Conservation (phyloP, 2,888 invertebrate genomes). For the Doris montereyensis region DNA sequence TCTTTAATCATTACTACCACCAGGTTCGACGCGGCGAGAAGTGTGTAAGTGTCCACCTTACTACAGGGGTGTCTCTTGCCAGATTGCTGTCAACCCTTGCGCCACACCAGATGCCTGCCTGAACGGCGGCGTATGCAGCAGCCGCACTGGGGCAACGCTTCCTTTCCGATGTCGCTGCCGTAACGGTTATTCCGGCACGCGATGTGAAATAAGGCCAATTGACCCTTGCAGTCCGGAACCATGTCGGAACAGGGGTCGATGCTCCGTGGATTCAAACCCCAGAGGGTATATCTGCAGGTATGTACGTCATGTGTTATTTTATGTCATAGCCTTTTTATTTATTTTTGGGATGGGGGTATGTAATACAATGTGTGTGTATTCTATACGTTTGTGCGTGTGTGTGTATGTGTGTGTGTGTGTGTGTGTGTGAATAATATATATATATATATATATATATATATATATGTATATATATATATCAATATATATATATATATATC, state of each 20-base stretch:
- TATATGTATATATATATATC: too few relatives aligned
- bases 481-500: too few relatives aligned
- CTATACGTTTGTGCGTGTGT: too few relatives aligned
- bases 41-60: slow-evolving; percentile 6
- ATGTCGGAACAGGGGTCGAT: slow-evolving; percentile 16
- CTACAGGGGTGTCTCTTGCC: slow-evolving; percentile 8
- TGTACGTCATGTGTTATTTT: too few relatives aligned
- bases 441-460: too few relatives aligned
- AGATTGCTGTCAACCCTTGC: not conserved
- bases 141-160: slow-evolving; percentile 4
- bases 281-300: slow-evolving; percentile 27
- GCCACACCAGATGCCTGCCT: not conserved
- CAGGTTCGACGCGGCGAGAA: not conserved
- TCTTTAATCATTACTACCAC: too few relatives aligned
- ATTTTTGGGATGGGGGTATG: too few relatives aligned
- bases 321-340: too few relatives aligned
- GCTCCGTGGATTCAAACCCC: slow-evolving; percentile 13
- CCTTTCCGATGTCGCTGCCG: slow-evolving; percentile 16
- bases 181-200: slow-evolving; percentile 10
- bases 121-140: slow-evolving; percentile 20
- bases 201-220: slow-evolving; percentile 29
- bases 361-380: too few relatives aligned
- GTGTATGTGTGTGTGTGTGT: too few relatives aligned
- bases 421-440: too few relatives aligned
- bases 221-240: slow-evolving; percentile 34